phyloP scores from a whole-genome alignment of 2,888 invertebrate genomes.

The Dione juno region DNA sequence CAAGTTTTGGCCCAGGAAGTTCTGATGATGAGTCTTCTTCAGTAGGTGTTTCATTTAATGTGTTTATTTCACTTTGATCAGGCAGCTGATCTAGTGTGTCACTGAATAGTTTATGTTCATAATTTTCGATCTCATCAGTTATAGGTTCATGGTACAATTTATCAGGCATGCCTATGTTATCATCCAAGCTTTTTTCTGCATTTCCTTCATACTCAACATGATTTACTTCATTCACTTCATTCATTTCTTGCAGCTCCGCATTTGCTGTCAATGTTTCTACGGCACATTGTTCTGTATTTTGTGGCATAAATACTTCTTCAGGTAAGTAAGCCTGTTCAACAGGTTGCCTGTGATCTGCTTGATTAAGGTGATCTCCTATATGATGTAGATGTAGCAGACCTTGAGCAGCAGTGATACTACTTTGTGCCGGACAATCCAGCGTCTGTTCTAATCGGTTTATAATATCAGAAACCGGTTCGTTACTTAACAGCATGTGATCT shows the following conservation, averaged over 20 bases:
- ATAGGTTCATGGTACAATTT: conserved; percentile 65
- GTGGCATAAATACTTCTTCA: conserved; percentile 61
- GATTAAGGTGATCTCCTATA: conserved; percentile 66
- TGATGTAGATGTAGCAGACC: conserved; percentile 73
- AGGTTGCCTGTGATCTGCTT: conserved; percentile 62
- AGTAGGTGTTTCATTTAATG: conserved; percentile 51
- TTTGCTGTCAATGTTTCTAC: conserved; percentile 59
- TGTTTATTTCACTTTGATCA: conserved; percentile 58
- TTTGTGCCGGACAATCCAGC: conserved; percentile 77
- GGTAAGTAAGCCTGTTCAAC: conserved; percentile 73
- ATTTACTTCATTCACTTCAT: conserved; percentile 57
- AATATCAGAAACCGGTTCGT: conserved; percentile 83
- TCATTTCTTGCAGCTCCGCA: conserved; percentile 55
- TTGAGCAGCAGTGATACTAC: conserved; percentile 74
- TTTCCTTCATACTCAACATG: conserved; percentile 62
- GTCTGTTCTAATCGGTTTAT: conserved; percentile 86
- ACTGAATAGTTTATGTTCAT: conserved; percentile 55
- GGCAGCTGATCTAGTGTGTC: conserved; percentile 57
- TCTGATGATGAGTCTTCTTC: conserved; percentile 46
- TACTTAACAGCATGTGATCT: conserved; percentile 73
- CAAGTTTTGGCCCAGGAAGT: conserved; percentile 43
- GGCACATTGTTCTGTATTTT: conserved; percentile 58
- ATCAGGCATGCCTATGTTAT: conserved; percentile 54
- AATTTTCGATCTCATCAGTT: conserved; percentile 64
- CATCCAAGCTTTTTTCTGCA: conserved; percentile 66